Evolutionary conservation across 1,140 invertebrate species (phyloP), one percentile per base, ranked within the genome.

Genomic region (Drosophila mauritiana): DNA sequence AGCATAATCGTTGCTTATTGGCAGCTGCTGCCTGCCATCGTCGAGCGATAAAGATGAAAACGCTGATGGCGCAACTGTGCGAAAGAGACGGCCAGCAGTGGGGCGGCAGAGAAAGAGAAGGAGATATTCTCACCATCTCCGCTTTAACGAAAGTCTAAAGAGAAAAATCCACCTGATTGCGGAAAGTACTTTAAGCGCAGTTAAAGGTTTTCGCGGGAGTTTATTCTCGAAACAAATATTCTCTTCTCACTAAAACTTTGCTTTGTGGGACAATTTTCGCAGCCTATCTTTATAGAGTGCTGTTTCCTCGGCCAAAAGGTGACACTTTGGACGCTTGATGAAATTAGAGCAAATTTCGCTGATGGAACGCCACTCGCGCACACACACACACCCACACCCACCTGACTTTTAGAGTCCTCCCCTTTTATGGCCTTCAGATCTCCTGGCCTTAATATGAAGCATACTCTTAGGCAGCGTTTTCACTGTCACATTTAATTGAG

Each of bases 401-500:
- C 64, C 68, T 63, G 59, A 34, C 53, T 59, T 37, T 73, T 46
- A 37, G 42, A 62, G 20, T 13, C 27, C 31, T 25, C 11, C 20
- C 39, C 20, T 39, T 40, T 25, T 20, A 27, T 8, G 13, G 49
- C 37, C 20, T 10, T 12, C 12, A 20, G 15, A 15, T 10, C 8
- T 11, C 36, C 13, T 42, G 20, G 20, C 52, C 34, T 58, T 68
- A 62, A 52, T 56, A 77, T 90, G 75, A 90, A 89, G 77, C 80
- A 89, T 90, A 90, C 84, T 89, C 84, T 89, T 90, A 89, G 80
- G 85, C 84, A 37, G 51, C 75, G 72, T 89, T 90, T 90, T 73
- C 85, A 80, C 85, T 89, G 84, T 90, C 84, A 90, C 85, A 90
- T 90, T 89, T 89, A 89, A 89, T 89, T 89, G 84, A 89, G 84